Percentiles rank a stretch among this genome's conserved stretches.
phyloP scores from a whole-genome alignment of 2,113 vertebrate genomes.

The Eudyptes chrysolophus region DNA sequence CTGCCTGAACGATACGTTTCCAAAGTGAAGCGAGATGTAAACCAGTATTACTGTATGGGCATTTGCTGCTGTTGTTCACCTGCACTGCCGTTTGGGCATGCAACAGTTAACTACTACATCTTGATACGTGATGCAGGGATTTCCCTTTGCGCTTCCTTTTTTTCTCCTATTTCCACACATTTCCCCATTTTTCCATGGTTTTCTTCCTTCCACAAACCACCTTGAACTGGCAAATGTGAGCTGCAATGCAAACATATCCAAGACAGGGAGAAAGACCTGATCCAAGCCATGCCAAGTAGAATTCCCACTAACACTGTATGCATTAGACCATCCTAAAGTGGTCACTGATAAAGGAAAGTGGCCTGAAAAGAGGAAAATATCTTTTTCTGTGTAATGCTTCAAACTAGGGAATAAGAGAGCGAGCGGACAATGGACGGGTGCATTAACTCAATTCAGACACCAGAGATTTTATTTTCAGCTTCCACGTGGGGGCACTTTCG shows the following conservation, averaged over 20 bases:
- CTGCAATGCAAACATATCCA: not conserved
- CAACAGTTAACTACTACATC: not conserved
- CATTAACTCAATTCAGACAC: not conserved
- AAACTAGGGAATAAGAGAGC: not conserved
- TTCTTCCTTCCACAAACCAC: not conserved
- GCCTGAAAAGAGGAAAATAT: not conserved
- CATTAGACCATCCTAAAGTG: not conserved
- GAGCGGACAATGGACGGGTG: not conserved
- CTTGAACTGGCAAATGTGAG: not conserved
- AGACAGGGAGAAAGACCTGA: not conserved
- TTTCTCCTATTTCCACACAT: fast-evolving
- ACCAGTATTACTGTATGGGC: fast-evolving
- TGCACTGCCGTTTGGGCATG: not conserved
- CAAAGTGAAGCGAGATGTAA: not conserved
- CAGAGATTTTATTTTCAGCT: not conserved
- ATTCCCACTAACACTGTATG: not conserved
- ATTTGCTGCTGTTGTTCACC: not conserved
- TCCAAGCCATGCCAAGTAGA: not conserved
- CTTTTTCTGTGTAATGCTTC: not conserved
- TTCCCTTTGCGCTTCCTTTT: not conserved
- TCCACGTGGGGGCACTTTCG: slow-evolving; percentile 64
- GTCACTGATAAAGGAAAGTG: not conserved
- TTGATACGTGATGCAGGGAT: fast-evolving
- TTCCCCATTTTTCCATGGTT: not conserved
- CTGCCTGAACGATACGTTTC: not conserved